A percentile compares a stretch with the other conserved stretches of the same genome.
phyloP scores from a whole-genome alignment of 1,140 invertebrate species.

The Pseudomyrmex cubaensis region DNA sequence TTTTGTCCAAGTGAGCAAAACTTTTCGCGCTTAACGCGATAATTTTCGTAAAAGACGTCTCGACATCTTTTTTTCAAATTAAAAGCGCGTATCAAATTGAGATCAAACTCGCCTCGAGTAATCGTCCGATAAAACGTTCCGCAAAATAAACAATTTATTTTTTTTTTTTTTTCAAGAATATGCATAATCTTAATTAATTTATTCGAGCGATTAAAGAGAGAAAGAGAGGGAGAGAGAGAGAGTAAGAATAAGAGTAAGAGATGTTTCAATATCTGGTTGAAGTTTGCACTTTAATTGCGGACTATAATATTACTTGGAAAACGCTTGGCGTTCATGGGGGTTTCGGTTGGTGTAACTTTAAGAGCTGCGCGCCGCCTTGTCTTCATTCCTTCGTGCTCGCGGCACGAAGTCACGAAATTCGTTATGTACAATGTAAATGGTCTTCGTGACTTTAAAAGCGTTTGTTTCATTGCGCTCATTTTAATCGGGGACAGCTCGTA shows the following conservation, averaged over 20 bases:
- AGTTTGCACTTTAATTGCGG: constrained; percentile 48
- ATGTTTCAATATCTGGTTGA: constrained; percentile 7
- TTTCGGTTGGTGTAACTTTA: constrained; percentile 59
- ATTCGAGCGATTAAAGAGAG: neutral
- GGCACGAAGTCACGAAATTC: constrained; percentile 64
- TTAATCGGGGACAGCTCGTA: constrained; percentile 65
- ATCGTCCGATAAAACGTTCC: neutral
- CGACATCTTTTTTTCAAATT: neutral
- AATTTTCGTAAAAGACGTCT: neutral
- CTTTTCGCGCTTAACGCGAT: neutral
- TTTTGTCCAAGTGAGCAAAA: no score
- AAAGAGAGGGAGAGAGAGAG: neutral
- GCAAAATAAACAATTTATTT: neutral
- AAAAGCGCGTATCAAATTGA: no score
- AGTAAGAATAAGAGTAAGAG: no score
- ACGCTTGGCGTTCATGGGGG: constrained; percentile 5
- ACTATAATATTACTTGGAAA: constrained; percentile 51
- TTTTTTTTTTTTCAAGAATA: neutral
- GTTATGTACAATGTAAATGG: constrained; percentile 65
- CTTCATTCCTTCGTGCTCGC: constrained; percentile 60
- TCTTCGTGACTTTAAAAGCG: constrained; percentile 65
- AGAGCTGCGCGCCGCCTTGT: constrained; percentile 61
- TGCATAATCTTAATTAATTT: neutral
- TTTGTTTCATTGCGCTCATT: constrained; percentile 66
- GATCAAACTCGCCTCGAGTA: no score